These are phyloP conservation scores for Nyctibius bracteatus DNA, from an alignment of 2,113 vertebrate species.

Conservation along the genomic window DNA sequence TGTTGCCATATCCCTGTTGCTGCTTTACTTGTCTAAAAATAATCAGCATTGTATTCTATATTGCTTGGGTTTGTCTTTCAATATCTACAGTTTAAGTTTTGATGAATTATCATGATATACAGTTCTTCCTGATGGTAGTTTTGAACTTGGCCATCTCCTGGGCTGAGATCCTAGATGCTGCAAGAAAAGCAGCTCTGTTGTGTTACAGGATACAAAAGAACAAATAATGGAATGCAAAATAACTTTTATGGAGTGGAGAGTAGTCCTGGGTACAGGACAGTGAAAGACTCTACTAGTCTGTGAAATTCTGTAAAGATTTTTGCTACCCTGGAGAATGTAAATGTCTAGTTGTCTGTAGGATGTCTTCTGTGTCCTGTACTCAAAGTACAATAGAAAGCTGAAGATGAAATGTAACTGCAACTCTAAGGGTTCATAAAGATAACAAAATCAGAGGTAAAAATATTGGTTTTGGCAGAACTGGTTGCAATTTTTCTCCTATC, in stretches of 20 bases:
- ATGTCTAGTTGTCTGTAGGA: background rate
- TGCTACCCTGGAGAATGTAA: background rate
- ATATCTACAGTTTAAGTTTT: background rate
- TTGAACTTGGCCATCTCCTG: background rate
- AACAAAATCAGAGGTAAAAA: background rate
- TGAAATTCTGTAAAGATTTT: background rate
- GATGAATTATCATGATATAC: background rate
- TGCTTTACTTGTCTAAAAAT: conserved; percentile 52
- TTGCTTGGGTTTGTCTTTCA: conserved; percentile 15
- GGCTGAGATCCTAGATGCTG: background rate
- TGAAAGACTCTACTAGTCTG: background rate
- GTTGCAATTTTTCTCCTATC: background rate
- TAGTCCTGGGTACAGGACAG: background rate
- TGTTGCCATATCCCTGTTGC: conserved; percentile 72
- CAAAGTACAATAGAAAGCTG: background rate
- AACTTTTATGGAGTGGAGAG: background rate
- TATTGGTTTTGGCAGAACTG: background rate
- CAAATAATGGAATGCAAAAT: background rate
- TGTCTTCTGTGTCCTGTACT: background rate
- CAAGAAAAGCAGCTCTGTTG: background rate
- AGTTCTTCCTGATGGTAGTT: background rate
- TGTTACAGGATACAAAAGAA: background rate
- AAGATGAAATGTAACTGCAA: background rate
- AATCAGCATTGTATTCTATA: conserved; percentile 30
- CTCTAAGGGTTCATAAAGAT: background rate